Percentiles rank a stretch among this genome's conserved stretches.
These are phyloP conservation scores for Butorides virescens DNA, from an alignment of 2,113 vertebrate species.

Conservation along the genomic window DNA sequence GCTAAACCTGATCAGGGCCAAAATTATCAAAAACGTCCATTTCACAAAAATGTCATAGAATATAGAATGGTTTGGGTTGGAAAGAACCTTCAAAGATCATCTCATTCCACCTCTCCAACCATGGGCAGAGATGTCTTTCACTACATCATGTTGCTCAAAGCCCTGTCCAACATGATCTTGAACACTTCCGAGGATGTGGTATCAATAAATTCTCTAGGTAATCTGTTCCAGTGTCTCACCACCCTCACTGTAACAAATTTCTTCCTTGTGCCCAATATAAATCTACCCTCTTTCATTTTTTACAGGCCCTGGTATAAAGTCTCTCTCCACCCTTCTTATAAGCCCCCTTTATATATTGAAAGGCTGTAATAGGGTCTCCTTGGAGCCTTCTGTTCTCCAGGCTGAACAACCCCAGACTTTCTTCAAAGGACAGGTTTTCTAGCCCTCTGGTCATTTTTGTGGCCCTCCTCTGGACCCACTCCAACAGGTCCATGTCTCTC, in stretches of 20 bases:
- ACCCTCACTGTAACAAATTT: background rate
- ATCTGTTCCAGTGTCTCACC: background rate
- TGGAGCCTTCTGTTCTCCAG: background rate
- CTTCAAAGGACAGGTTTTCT: background rate
- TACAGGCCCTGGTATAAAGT: background rate
- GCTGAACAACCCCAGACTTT: background rate
- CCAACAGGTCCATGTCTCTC: background rate
- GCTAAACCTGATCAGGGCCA: background rate
- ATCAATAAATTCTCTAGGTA: background rate
- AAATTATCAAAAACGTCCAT: background rate
- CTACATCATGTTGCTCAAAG: background rate
- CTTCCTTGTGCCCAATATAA: background rate
- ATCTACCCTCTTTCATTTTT: background rate
- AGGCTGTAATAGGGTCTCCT: rapidly evolving
- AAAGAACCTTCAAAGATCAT: background rate
- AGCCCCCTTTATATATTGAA: background rate
- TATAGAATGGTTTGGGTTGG: background rate
- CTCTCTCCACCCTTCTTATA: background rate
- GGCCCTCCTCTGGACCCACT: background rate
- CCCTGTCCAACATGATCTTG: rapidly evolving
- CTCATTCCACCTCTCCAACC: rapidly evolving
- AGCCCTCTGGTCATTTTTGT: background rate
- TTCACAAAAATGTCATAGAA: background rate
- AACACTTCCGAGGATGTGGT: rapidly evolving
- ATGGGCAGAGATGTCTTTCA: background rate